These are phyloP conservation scores for Nesometra sesokonis DNA, from an alignment of 35 echinoderm and acorn worm species.

Conservation along the genomic window DNA sequence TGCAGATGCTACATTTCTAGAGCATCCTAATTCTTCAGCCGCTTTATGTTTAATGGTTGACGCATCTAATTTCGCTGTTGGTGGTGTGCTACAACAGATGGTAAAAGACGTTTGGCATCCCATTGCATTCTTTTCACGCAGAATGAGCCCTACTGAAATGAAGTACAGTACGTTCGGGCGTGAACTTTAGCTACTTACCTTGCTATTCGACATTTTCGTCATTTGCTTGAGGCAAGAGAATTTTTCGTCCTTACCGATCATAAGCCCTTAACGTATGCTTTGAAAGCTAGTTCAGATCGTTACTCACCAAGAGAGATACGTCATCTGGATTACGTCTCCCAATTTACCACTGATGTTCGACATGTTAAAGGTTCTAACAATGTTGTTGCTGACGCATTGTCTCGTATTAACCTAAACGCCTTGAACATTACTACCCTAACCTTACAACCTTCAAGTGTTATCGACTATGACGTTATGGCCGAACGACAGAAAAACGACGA, in stretches of 20 bases:
- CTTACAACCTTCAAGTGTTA: too few species aligned
- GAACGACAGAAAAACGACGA: background rate
- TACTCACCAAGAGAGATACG: constrained; percentile 41
- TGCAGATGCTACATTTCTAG: background rate
- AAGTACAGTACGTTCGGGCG: constrained; percentile 31
- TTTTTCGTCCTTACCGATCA: constrained; percentile 35
- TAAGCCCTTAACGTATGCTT: constrained; percentile 34
- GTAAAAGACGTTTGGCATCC: background rate
- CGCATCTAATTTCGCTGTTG: constrained; percentile 18
- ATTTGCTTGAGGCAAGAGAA: constrained; percentile 21
- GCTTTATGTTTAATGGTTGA: constrained; percentile 1
- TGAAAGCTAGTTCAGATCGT: constrained; percentile 15
- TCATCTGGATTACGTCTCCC: constrained; percentile 42
- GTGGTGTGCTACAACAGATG: background rate
- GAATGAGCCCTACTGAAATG: background rate
- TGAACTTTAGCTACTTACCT: constrained; percentile 39
- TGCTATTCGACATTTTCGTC: constrained; percentile 26
- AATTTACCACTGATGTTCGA: constrained; percentile 24
- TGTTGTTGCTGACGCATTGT: constrained; percentile 10
- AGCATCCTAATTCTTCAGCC: background rate
- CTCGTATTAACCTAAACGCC: background rate
- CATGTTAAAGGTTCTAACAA: constrained; percentile 1
- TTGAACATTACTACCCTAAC: background rate
- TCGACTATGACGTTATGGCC: background rate
- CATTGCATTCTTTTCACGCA: background rate